Evolutionary conservation across 2,113 vertebrate genomes (phyloP).

Genomic region (Puffinus mauretanicus): DNA sequence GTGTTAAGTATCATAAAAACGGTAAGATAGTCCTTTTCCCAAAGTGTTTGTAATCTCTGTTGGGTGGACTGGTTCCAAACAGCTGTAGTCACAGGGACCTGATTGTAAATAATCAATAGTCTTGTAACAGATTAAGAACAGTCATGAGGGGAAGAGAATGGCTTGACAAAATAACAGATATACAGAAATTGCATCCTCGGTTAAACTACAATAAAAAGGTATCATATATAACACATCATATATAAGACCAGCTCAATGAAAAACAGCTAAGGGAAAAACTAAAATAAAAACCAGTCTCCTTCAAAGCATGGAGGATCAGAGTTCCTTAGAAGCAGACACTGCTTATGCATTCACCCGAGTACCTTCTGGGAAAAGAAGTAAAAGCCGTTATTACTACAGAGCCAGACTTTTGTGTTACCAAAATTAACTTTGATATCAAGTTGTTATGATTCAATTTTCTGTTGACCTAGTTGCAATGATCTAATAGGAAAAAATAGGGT

Average conservation of each 20-base stretch:
- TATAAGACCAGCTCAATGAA: neutral
- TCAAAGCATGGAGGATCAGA: neutral
- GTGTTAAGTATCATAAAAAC: neutral
- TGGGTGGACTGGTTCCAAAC: neutral
- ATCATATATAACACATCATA: neutral
- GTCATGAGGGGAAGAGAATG: neutral
- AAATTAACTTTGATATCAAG: slow-evolving; percentile 19
- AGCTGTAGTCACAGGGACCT: neutral
- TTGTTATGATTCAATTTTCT: slow-evolving; percentile 24
- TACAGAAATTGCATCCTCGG: neutral
- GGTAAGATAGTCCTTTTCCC: neutral
- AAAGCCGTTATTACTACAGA: neutral
- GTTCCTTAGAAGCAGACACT: neutral
- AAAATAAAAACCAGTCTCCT: neutral
- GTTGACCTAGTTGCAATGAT: slow-evolving; percentile 32
- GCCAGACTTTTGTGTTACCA: neutral
- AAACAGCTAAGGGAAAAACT: neutral
- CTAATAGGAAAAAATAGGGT: neutral
- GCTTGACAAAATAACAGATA: neutral
- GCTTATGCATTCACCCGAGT: neutral
- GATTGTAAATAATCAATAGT: neutral
- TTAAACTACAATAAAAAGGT: neutral
- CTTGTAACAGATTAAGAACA: neutral
- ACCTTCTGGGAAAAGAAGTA: neutral
- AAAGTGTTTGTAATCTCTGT: neutral